Evolutionary conservation across 2,797 vertebrate genomes (phyloP).

Genomic region (Sebastiscus tertius): DNA sequence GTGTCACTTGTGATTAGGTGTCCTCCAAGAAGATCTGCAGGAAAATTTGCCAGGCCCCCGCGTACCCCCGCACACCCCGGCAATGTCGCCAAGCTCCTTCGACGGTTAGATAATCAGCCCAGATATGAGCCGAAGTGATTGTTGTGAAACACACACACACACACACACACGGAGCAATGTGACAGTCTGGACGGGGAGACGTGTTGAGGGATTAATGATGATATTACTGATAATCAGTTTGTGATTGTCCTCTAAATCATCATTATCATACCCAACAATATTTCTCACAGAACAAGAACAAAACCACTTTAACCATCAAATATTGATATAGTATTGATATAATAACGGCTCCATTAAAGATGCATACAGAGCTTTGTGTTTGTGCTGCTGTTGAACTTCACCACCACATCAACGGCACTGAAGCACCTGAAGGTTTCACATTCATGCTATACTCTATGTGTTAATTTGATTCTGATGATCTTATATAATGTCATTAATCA

Average conservation of each 20-base stretch:
- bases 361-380: neutral
- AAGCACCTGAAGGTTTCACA: neutral
- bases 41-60: conserved; percentile 56
- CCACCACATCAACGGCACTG: neutral
- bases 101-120: conserved; percentile 62
- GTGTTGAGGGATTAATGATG: neutral
- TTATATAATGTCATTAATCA: neutral
- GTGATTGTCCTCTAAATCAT: neutral
- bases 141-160: conserved; percentile 49
- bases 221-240: neutral
- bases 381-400: neutral
- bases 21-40: conserved; percentile 70
- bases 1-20: conserved; percentile 80
- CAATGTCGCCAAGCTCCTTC: conserved; percentile 34
- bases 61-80: conserved; percentile 24
- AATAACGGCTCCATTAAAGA: too few relatives aligned
- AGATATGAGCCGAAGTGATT: conserved; percentile 53
- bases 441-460: neutral
- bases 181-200: neutral
- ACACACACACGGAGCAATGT: neutral
- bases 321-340: too few relatives aligned
- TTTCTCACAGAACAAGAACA: neutral
- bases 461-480: neutral
- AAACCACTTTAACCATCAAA: neutral
- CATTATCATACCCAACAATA: neutral